phyloP scores from a whole-genome alignment of 2,113 vertebrate species.

The Archocentrus centrarchus region DNA sequence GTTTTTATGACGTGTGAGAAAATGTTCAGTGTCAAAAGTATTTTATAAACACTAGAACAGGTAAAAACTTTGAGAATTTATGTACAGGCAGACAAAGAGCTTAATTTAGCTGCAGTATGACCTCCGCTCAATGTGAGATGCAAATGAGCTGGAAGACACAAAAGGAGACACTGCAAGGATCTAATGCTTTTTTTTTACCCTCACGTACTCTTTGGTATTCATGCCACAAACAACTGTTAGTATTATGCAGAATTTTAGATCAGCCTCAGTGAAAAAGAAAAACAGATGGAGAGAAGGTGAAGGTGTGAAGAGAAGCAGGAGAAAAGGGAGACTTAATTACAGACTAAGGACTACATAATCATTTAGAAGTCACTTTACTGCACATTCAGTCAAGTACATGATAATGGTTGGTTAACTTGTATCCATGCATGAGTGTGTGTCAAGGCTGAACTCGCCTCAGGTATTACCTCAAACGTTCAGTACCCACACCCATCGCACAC shows the following conservation, averaged over 20 bases:
- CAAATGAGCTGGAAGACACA: conserved; percentile 38
- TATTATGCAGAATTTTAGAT: conserved; percentile 27
- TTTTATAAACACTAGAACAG: conserved; percentile 4
- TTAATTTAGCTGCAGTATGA: conserved; percentile 23
- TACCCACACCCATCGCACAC: neutral
- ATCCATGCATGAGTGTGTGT: neutral
- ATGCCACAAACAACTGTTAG: conserved; percentile 5
- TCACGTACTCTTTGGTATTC: conserved; percentile 32
- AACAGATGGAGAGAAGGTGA: conserved; percentile 31
- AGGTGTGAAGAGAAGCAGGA: neutral
- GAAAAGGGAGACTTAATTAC: neutral
- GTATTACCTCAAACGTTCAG: neutral
- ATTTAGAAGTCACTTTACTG: neutral
- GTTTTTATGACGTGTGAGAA: neutral
- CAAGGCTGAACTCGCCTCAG: neutral
- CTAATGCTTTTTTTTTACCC: neutral
- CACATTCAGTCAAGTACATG: neutral
- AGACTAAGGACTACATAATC: neutral
- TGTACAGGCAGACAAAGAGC: neutral
- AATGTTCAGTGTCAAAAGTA: neutral
- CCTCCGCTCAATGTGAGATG: conserved; percentile 48
- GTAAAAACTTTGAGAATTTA: conserved; percentile 27
- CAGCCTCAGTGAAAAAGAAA: neutral
- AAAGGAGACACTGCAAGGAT: conserved; percentile 32
- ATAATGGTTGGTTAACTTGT: neutral